Evolutionary conservation across 2,797 vertebrate species (phyloP).

Genomic region (Poeciliopsis presidionis): DNA sequence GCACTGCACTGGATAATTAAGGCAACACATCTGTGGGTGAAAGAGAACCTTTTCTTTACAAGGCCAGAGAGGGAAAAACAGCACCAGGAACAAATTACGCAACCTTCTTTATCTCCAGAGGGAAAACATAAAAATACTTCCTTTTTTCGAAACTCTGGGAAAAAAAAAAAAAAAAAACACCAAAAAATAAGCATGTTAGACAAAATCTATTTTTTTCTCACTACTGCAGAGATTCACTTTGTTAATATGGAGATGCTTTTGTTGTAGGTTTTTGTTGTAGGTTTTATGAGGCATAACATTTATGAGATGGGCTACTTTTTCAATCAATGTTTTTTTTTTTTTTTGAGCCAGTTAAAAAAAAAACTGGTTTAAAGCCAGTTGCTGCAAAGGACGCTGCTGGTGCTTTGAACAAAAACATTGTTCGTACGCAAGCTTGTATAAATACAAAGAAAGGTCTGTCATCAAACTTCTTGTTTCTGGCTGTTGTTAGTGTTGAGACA

Average conservation of each 20-base stretch:
- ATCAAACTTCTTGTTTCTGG: constrained; percentile 10
- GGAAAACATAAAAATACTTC: constrained; percentile 22
- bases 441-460: not conserved
- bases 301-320: constrained; percentile 13
- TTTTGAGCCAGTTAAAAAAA: not conserved
- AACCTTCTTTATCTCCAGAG: constrained; percentile 11
- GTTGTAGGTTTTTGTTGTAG: constrained; percentile 20
- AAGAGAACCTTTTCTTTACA: constrained; percentile 58
- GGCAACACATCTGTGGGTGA: constrained; percentile 70
- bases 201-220: constrained; percentile 16
- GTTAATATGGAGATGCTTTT: constrained; percentile 3
- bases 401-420: constrained; percentile 34
- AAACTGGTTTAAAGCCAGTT: not conserved
- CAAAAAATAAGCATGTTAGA: constrained; percentile 5
- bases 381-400: constrained; percentile 49
- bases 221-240: constrained; percentile 11
- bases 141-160: not conserved
- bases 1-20: constrained; percentile 74
- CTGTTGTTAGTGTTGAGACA: constrained; percentile 65
- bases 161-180: constrained; percentile 10
- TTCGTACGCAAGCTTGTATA: not conserved
- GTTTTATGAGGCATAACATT: constrained; percentile 22
- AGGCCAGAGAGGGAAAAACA: constrained; percentile 37
- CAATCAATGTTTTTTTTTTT: not conserved
- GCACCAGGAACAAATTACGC: constrained; percentile 42